Conservation (phyloP, 1,140 invertebrate species). For the Drosophila busckii region DNA sequence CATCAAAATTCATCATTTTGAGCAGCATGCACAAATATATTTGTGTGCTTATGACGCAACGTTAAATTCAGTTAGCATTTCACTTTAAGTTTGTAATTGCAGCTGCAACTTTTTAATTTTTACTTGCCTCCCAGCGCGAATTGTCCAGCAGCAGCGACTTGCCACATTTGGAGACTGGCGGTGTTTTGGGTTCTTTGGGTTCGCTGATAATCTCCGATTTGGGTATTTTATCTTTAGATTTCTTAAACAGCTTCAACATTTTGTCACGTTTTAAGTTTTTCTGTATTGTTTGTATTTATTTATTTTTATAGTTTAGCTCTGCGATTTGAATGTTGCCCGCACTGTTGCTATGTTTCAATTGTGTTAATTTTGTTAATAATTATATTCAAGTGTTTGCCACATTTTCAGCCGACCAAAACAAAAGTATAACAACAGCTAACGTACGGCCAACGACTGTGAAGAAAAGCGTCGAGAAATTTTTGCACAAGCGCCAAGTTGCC, state of each 20-base stretch:
- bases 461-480: slow-evolving; percentile 50
- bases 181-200: slow-evolving; percentile 56
- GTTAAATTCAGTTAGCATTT: too few relatives aligned
- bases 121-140: slow-evolving; percentile 77
- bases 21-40: too few relatives aligned
- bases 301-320: not conserved
- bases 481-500: slow-evolving; percentile 37
- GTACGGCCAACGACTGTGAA: slow-evolving; percentile 55
- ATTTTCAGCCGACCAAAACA: slow-evolving; percentile 8
- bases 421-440: slow-evolving; percentile 28
- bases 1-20: too few relatives aligned
- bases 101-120: too few relatives aligned
- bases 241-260: slow-evolving; percentile 74
- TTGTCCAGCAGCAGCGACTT: slow-evolving; percentile 72
- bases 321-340: not conserved
- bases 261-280: slow-evolving; percentile 15
- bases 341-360: slow-evolving; percentile 3
- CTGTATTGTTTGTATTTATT: not conserved
- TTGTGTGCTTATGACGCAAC: slow-evolving; percentile 13
- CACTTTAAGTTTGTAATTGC: too few relatives aligned
- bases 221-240: slow-evolving; percentile 70
- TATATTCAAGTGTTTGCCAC: not conserved
- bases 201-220: slow-evolving; percentile 76
- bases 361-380: not conserved
- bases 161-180: slow-evolving; percentile 69